phyloP scores from a whole-genome alignment of 2,888 invertebrate species.

The Trissonchulus sp. region DNA sequence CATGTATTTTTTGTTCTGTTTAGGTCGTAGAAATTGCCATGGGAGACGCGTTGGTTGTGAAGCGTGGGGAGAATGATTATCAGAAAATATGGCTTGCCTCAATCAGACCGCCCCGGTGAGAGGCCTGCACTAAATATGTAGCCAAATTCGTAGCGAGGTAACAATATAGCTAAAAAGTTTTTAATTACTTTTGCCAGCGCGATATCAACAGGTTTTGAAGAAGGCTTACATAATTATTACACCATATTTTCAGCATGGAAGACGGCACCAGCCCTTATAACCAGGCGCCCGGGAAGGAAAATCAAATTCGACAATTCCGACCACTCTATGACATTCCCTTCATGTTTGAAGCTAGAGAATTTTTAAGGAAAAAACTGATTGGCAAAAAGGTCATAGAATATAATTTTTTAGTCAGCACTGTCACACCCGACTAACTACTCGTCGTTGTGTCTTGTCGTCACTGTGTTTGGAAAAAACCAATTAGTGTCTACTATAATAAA shows the following conservation, averaged over 20 bases:
- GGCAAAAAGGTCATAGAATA: slow-evolving; percentile 69
- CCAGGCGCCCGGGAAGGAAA: slow-evolving; percentile 15
- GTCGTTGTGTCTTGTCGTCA: too few species aligned
- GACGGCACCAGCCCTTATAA: slow-evolving; percentile 28
- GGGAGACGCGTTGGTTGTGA: slow-evolving; percentile 84
- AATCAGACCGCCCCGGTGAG: slow-evolving; percentile 82
- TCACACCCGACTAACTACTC: too few species aligned
- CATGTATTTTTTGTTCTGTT: neutral
- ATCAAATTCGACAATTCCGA: slow-evolving; percentile 59
- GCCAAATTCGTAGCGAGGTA: too few species aligned
- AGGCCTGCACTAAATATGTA: neutral
- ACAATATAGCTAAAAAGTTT: too few species aligned
- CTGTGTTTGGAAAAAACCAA: too few species aligned
- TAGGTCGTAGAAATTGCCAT: slow-evolving; percentile 74
- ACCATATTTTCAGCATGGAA: slow-evolving; percentile 6
- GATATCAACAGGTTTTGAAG: too few species aligned
- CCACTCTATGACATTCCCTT: slow-evolving; percentile 96
- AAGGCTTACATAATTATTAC: too few species aligned
- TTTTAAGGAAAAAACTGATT: slow-evolving; percentile 84
- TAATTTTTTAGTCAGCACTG: too few species aligned
- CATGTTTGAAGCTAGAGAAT: slow-evolving; percentile 98
- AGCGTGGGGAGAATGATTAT: slow-evolving; percentile 67
- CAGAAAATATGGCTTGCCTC: slow-evolving; percentile 93
- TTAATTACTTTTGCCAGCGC: too few species aligned
- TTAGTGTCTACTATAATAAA: too few species aligned